These are phyloP conservation scores for Myzus persicae DNA, from an alignment of 1,140 invertebrate genomes.

Conservation along the genomic window DNA sequence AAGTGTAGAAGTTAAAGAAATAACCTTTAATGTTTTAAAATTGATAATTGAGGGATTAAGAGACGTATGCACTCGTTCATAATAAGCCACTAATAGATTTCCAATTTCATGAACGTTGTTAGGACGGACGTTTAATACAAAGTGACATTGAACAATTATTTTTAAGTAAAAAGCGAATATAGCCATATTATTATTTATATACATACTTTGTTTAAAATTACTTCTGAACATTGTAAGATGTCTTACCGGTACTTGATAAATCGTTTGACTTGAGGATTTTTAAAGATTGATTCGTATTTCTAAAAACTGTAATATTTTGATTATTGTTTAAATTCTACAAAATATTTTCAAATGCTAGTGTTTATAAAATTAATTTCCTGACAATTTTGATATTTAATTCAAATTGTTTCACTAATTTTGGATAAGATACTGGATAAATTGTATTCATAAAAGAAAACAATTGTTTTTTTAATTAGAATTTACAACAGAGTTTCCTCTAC, in stretches of 20 bases:
- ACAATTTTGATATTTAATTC: background rate
- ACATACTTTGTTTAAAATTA: background rate
- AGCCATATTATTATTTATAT: background rate
- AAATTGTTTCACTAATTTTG: background rate
- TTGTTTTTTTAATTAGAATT: background rate
- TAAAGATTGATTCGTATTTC: background rate
- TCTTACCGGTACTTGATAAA: background rate
- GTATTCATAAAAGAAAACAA: background rate
- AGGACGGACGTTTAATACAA: background rate
- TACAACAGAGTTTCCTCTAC: background rate
- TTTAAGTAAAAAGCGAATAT: background rate
- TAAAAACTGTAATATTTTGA: background rate
- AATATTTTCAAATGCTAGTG: background rate
- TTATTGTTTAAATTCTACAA: background rate
- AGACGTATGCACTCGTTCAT: background rate
- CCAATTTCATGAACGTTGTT: background rate
- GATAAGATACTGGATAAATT: background rate
- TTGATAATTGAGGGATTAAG: background rate
- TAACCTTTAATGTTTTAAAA: background rate
- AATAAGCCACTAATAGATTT: background rate
- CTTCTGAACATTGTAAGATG: background rate
- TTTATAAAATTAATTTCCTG: background rate
- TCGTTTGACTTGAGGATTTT: background rate
- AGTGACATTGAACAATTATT: background rate
- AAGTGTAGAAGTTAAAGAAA: background rate